Evolutionary conservation across 1,140 invertebrate genomes (phyloP).

Genomic region (Drosophila paulistorum): DNA sequence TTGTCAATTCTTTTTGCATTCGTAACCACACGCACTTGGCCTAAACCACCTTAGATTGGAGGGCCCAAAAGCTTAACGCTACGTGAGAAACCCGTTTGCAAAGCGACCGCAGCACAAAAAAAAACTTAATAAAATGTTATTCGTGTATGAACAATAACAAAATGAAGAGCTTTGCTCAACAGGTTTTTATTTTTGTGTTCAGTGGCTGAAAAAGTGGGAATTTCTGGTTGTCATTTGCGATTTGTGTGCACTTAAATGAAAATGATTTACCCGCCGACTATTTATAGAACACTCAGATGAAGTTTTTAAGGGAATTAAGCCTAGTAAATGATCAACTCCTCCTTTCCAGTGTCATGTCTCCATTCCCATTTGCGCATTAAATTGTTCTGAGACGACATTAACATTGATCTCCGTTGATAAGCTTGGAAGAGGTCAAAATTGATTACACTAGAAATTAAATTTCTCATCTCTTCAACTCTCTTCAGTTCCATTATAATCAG

Average conservation of each 20-base stretch:
- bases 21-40: constrained; percentile 43
- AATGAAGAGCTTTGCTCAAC: constrained; percentile 58
- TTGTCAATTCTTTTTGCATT: constrained; percentile 2
- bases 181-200: constrained; percentile 49
- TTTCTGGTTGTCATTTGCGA: constrained; percentile 41
- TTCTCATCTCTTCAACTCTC: neutral
- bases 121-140: constrained; percentile 36
- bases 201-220: constrained; percentile 43
- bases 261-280: constrained; percentile 39
- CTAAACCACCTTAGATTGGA: constrained; percentile 28
- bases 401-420: neutral
- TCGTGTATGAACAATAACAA: constrained; percentile 24
- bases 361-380: neutral
- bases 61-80: constrained; percentile 41
- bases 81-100: constrained; percentile 61
- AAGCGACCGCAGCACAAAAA: constrained; percentile 29
- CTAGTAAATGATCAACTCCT: neutral
- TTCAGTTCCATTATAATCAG: neutral
- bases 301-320: neutral
- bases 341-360: neutral
- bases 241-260: constrained; percentile 52
- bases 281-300: constrained; percentile 35
- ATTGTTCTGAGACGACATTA: neutral
- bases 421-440: neutral
- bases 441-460: neutral